phyloP scores from a whole-genome alignment of 1,140 invertebrate species.

The Myzus persicae region DNA sequence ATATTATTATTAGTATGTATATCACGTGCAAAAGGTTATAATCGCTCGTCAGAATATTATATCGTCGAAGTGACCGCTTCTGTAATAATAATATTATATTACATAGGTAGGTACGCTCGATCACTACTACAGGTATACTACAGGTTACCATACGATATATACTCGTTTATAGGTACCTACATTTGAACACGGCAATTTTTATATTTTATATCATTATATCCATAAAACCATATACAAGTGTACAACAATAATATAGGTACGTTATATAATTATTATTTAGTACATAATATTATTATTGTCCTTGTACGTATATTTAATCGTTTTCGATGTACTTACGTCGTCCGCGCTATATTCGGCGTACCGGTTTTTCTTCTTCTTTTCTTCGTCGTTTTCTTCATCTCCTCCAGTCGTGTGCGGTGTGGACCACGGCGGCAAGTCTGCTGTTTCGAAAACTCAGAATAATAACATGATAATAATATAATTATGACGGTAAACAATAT shows the following conservation, averaged over 20 bases:
- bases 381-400: background rate
- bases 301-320: constrained; percentile 7
- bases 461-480: background rate
- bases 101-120: background rate
- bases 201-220: background rate
- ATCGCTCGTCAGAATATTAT: background rate
- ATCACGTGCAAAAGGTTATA: background rate
- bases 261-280: background rate
- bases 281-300: too few relatives aligned
- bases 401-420: background rate
- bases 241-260: background rate
- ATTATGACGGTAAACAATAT: background rate
- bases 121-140: background rate
- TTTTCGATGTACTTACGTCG: background rate
- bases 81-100: background rate
- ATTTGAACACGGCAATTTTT: background rate
- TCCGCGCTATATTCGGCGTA: background rate
- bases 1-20: background rate
- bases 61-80: background rate
- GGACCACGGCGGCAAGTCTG: background rate
- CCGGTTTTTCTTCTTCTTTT: background rate
- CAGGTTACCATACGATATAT: too few relatives aligned
- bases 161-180: too few relatives aligned
- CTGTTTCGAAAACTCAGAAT: background rate
- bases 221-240: background rate